Base-by-base conservation (phyloP, 2,888 invertebrate species). In the Drosophila leonis region DNA sequence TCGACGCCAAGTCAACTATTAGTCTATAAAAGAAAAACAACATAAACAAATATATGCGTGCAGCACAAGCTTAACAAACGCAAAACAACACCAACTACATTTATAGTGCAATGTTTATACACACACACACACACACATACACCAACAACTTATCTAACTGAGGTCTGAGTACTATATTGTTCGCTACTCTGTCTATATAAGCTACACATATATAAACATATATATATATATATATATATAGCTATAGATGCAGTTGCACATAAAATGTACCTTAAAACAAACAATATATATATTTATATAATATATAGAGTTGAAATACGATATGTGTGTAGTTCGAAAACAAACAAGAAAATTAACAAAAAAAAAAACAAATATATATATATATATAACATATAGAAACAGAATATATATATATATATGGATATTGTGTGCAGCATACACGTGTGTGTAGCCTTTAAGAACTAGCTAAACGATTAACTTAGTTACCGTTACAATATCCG, bases 1-100 rank as follows among this genome's bases (percentile, higher is more conserved):
- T 42, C 88, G 91, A 46, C 90, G 92, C 64, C 90, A 88, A 59
- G 84, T 86, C 61, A 90, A 92, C 82, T 91, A 92, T 82, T 92
- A 90, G 82, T 65, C 65, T 75, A 52, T 54, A 63, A 31, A 18
- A 9, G 2, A n/a, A n/a, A n/a, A 10, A n/a, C n/a, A n/a, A n/a
- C n/a, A n/a, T n/a, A n/a, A 4, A n/a, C 4, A 29, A n/a, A 29
- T 1, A 37, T 35, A n/a, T 18, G 15, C 20, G 15, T 12, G 33
- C 52, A 15, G 39, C 52, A 70, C 29, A 29, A 48, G 20, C 37
- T 48, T n/a, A 56, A 49, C 46, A 37, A 42, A 51, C n/a, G 49
- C 31, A 12, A 31, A 67, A 39, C 52, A 76, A 77, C 78, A 75
- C 70, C 67, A 72, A 82, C 67, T 76, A 67, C 65, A 69, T 66